Evolutionary conservation across 1,140 invertebrate genomes (phyloP).

Genomic region (Himalopsyche phryganea): DNA sequence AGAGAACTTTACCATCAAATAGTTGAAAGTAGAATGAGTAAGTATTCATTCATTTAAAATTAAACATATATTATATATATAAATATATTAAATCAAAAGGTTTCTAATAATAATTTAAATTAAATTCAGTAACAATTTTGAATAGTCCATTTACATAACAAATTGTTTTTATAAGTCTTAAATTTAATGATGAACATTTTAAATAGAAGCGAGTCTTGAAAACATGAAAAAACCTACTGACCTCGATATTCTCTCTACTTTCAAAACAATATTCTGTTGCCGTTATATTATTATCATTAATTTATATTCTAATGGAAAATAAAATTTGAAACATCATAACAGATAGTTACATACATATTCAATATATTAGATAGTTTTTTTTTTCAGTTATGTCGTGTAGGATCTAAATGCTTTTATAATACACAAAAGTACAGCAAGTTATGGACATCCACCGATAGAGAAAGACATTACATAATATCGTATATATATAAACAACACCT

Average conservation of each 20-base stretch:
- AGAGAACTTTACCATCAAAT: background rate
- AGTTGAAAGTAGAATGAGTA: background rate
- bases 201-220: background rate
- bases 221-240: background rate
- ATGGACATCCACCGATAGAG: slow-evolving; percentile 30
- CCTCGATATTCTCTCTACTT: background rate
- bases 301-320: slow-evolving; percentile 24
- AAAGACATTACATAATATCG: slow-evolving; percentile 27
- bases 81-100: background rate
- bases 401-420: slow-evolving; percentile 29
- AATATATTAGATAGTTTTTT: slow-evolving; percentile 8
- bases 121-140: background rate
- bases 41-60: background rate
- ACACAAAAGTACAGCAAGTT: slow-evolving; percentile 27
- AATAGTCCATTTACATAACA: background rate
- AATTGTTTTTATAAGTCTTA: background rate
- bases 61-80: background rate
- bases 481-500: slow-evolving; percentile 32
- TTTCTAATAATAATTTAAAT: background rate
- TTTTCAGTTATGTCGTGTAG: slow-evolving; percentile 16
- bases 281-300: slow-evolving; percentile 3
- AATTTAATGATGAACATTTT: background rate
- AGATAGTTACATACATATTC: slow-evolving; percentile 14
- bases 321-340: slow-evolving; percentile 32
- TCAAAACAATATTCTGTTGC: slow-evolving; percentile 15